Base-by-base conservation (phyloP, 2,888 invertebrate species). In the Eilema caniola region DNA sequence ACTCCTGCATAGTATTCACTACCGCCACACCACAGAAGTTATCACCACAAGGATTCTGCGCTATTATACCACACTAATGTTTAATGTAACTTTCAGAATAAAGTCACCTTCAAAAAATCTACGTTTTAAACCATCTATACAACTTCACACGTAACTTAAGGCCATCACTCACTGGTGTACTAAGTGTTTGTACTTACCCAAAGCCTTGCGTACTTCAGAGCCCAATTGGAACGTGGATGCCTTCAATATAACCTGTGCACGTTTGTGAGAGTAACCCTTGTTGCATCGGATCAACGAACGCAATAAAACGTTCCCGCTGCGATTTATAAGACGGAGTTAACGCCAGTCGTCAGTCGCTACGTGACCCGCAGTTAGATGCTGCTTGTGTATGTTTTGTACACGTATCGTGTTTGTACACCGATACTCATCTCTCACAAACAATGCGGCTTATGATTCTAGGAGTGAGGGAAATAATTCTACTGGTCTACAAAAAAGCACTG, bases 221-320 rank as follows among this genome's bases (percentile, higher is more conserved):
- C 8, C 31, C 62, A 41, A 41, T 31, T 31, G 53, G 10, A 16
- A 23, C 16, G 7, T 56, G 47, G n/a, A 16, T 8, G 62, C 5
- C 12, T 28, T 2, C 25, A 31, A 56, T 28, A 64, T 65, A 56
- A 65, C n/a, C 31, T 12, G 3, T n/a, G 28, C 53, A 65, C 56
- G 31, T 14, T 64, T 10, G 28, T 14, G 31, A 56, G 31, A 20
- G 57, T 37, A 31, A 37, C 68, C 62, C 57, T 63, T 56, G 68
- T 61, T 47, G 24, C 67, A 33, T 62, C 28, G 16, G 23, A 33
- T 62, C 20, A 53, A 61, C 24, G 24, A 56, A 60, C 59, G 69
- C 63, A 47, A 67, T 67, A 62, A 62, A 68, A 62, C 62, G 69
- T 47, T 59, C 64, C n/a, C 28, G 57, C 63, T 41, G 41, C 69